A percentile compares a stretch with the other conserved stretches of the same genome.
These are phyloP conservation scores for Siniperca knerii DNA, from an alignment of 2,113 vertebrate species.

Conservation along the genomic window DNA sequence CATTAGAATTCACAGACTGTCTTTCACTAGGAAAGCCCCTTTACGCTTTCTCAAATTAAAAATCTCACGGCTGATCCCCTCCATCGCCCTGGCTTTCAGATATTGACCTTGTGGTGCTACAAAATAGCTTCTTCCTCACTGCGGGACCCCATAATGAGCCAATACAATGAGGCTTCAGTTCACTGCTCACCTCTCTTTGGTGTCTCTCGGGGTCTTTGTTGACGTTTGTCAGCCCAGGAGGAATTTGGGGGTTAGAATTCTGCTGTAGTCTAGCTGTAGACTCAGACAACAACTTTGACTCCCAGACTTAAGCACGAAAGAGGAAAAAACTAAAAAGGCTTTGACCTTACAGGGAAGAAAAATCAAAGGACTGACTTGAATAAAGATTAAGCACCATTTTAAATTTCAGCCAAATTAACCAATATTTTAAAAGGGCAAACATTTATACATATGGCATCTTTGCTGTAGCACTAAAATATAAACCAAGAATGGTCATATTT, in stretches of 20 bases:
- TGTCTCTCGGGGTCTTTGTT: slow-evolving; percentile 82
- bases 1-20: slow-evolving; percentile 70
- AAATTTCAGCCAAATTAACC: slow-evolving; percentile 49
- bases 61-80: slow-evolving; percentile 77
- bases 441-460: not conserved
- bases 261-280: slow-evolving; percentile 64
- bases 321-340: slow-evolving; percentile 48
- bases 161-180: slow-evolving; percentile 83
- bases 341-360: slow-evolving; percentile 59
- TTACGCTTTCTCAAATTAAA: slow-evolving; percentile 78
- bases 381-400: slow-evolving; percentile 57
- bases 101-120: slow-evolving; percentile 82
- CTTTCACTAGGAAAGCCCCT: slow-evolving; percentile 65
- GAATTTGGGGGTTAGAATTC: slow-evolving; percentile 73
- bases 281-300: slow-evolving; percentile 67
- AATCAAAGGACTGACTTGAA: slow-evolving; percentile 64
- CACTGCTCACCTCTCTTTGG: slow-evolving; percentile 83
- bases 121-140: slow-evolving; percentile 84
- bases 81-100: slow-evolving; percentile 78
- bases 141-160: slow-evolving; percentile 80
- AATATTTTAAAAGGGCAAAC: slow-evolving; percentile 4
- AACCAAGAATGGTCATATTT: not conserved
- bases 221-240: slow-evolving; percentile 81
- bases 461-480: not conserved
- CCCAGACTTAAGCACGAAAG: slow-evolving; percentile 53